Percentiles rank a stretch among this genome's conserved stretches.
phyloP scores from a whole-genome alignment of 2,113 vertebrate species.

The Apteryx owenii region DNA sequence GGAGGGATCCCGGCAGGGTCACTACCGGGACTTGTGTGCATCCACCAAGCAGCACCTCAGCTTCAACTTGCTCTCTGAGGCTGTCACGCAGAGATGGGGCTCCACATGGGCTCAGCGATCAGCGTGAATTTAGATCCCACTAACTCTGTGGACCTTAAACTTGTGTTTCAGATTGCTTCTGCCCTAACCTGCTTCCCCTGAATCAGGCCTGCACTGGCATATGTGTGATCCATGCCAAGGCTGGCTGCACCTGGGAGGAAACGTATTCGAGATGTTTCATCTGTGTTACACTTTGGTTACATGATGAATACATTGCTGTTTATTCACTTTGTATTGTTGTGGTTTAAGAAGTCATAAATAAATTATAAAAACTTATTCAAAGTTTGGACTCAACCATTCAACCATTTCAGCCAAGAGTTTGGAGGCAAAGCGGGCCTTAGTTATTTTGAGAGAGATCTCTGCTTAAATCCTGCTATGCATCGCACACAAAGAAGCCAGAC shows the following conservation, averaged over 20 bases:
- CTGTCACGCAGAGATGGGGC: too few relatives aligned
- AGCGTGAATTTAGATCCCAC: fast-evolving
- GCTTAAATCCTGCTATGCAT: not conserved
- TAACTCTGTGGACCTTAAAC: fast-evolving
- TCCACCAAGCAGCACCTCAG: not conserved
- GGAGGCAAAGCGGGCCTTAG: not conserved
- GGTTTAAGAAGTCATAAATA: not conserved
- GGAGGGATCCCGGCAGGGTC: too few relatives aligned
- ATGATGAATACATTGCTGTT: not conserved
- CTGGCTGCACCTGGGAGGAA: not conserved
- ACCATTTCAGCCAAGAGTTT: not conserved
- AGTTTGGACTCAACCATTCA: not conserved
- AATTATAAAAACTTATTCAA: not conserved
- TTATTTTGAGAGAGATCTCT: not conserved
- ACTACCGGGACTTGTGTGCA: not conserved
- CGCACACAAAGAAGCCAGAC: fast-evolving
- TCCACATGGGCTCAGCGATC: too few relatives aligned
- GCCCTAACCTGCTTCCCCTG: not conserved
- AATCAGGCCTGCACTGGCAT: fast-evolving
- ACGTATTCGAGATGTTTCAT: fast-evolving
- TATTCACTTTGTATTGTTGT: fast-evolving
- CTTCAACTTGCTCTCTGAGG: not conserved
- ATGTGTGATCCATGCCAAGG: fast-evolving
- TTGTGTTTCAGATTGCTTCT: not conserved
- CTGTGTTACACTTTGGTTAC: not conserved